These are phyloP conservation scores for Sphaeramia orbicularis DNA, from an alignment of 2,797 vertebrate species.

Conservation along the genomic window DNA sequence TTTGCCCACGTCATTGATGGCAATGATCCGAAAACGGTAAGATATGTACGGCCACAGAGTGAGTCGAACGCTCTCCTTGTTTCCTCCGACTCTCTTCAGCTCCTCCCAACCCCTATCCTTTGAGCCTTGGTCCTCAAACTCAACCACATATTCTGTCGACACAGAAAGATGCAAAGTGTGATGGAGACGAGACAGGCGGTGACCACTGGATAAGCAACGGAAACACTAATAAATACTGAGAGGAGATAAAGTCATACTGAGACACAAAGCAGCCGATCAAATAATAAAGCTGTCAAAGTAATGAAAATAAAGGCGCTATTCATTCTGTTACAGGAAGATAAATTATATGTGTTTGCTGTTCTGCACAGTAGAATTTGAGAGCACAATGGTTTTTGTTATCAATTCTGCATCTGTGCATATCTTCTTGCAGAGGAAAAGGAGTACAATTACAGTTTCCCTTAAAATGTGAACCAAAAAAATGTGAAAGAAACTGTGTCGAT, in stretches of 20 bases:
- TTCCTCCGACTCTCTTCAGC: slow-evolving; percentile 69
- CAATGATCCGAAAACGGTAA: slow-evolving; percentile 89
- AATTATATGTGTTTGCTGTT: slow-evolving; percentile 25
- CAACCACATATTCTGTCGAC: slow-evolving; percentile 79
- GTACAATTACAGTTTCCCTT: neutral
- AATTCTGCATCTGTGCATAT: neutral
- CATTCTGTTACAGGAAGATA: slow-evolving; percentile 28
- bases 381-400: slow-evolving; percentile 14
- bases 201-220: slow-evolving; percentile 16
- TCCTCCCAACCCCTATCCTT: slow-evolving; percentile 77
- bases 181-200: neutral
- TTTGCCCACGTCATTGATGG: slow-evolving; percentile 88
- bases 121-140: slow-evolving; percentile 79
- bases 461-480: too few relatives aligned
- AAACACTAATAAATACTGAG: slow-evolving; percentile 22
- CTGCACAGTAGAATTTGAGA: slow-evolving; percentile 17
- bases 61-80: slow-evolving; percentile 51
- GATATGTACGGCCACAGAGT: slow-evolving; percentile 81
- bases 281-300: slow-evolving; percentile 42
- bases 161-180: slow-evolving; percentile 1
- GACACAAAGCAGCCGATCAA: slow-evolving; percentile 20
- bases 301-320: slow-evolving; percentile 47
- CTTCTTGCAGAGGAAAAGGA: neutral
- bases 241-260: slow-evolving; percentile 4
- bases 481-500: too few relatives aligned